Evolutionary conservation across 2,113 vertebrate genomes (phyloP), one percentile per base, ranked within the genome.

Genomic region (Corythornis madagascariensis): DNA sequence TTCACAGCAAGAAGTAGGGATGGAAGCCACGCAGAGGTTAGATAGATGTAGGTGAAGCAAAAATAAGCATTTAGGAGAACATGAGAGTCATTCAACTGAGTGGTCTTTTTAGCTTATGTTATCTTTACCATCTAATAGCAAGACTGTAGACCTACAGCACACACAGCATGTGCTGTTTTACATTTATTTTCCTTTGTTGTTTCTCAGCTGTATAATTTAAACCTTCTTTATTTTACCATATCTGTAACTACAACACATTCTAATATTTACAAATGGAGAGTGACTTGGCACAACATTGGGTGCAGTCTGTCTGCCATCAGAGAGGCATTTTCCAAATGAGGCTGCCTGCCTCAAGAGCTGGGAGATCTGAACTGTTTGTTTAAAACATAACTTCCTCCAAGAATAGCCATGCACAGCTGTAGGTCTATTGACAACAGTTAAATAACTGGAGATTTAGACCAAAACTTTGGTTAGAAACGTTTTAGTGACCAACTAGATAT

Each of bases 61-160:
- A 89, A 92, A 66, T 14, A 69, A 7, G 33, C 20, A 7, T 89
- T 88, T 73, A 88, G 33, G 71, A 85, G 85, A 92, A 90, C 52
- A 74, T 7, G 11, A 47, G 11, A 40, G 42, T 87, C 42, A 35
- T 73, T 92, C n/a, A 63, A 35, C 45, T 38, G 31, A 79, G 24
- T 20, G 25, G 59, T 45, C 33, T 73, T 69, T 86, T 65, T 22
- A 82, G 19, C 35, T 91, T 70, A 28, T 43, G 26, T 82, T 94
- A 88, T 91, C 82, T 77, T 95, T 76, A 45, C 74, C 82, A 61
- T 92, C 70, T 76, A 86, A 81, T 26, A 78, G 83, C 50, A 79
- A 61, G 76, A 71, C 33, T 28, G 10, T 14, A 91, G 92, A 96
- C 94, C 95, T 92, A 92, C 91, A 92, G 88, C 92, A 94, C 59